These are phyloP conservation scores for Drosophila gunungcola DNA, from an alignment of 1,140 invertebrate species.

Conservation along the genomic window DNA sequence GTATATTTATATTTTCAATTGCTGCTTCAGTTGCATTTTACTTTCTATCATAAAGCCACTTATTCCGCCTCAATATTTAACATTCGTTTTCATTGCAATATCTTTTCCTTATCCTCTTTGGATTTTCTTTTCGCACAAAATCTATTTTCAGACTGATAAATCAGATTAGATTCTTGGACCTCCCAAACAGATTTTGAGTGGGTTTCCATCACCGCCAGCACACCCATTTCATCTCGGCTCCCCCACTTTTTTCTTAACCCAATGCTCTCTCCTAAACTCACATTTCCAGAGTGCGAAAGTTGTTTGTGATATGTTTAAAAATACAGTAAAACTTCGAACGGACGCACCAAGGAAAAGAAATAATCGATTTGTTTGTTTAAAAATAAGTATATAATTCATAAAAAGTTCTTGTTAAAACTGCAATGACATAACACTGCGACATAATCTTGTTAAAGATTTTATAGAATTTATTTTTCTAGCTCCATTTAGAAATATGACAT, in stretches of 20 bases:
- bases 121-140: conserved; percentile 27
- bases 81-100: conserved; percentile 9
- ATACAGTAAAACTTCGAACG: conserved; percentile 10
- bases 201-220: conserved; percentile 19
- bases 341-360: neutral
- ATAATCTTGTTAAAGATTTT: too few species aligned
- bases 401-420: too few species aligned
- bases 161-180: conserved; percentile 49
- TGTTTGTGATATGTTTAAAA: conserved; percentile 21
- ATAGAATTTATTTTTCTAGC: too few species aligned
- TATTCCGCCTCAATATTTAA: conserved; percentile 8
- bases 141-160: conserved; percentile 50
- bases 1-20: conserved; percentile 4
- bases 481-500: too few species aligned
- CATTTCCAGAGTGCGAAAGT: conserved; percentile 31
- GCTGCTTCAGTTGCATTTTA: neutral
- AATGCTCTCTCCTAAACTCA: conserved; percentile 10
- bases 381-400: neutral
- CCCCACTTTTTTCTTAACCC: conserved; percentile 7
- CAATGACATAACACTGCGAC: too few species aligned
- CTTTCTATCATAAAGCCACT: neutral
- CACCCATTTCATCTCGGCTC: conserved; percentile 6
- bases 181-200: conserved; percentile 30
- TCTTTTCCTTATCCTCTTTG: conserved; percentile 15
- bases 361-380: too few species aligned